Base-by-base conservation (phyloP, 2,797 vertebrate genomes). In the Percopsis omiscomaycus region DNA sequence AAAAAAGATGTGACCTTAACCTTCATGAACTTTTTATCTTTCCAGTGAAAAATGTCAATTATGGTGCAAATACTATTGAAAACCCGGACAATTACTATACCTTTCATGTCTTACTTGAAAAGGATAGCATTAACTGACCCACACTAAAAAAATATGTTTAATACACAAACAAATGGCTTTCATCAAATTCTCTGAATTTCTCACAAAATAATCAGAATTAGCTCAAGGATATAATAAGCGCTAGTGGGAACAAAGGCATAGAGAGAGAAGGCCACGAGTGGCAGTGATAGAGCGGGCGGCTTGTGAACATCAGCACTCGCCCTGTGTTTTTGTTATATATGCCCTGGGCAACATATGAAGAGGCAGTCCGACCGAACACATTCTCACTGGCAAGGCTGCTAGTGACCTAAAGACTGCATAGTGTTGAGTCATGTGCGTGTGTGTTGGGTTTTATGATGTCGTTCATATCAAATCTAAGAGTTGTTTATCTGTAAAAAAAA, bases 401-500 rank as follows among this genome's bases (percentile, higher is more conserved):
- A 47, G 45, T 61, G 44, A 65, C 45, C 51, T 32, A 46, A 75
- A 68, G 11, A 62, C 49, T n/a, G 73, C 9, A 53, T 32, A 54
- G 2, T 16, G 12, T 42, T 42, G 37, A 37, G 37, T 42, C 37
- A 42, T 42, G 37, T 37, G 49, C 64, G 61, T 47, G 10, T 1
- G 3, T 58, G 37, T 49, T 44, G 29, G 69, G 52, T 59, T 59
- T 62, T 54, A 62, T 15, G 52, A 12, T 15, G 30, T 15, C 13
- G 67, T 68, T 44, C 60, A 73, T 59, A 32, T 58, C 76, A 67
- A 66, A 44, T 58, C 22, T 16, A 11, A 48, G 10, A 32, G 15
- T 10, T 56, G 59, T 57, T 0, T 52, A 22, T 56, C 6, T 1
- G n/a, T n/a, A n/a, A n/a, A n/a, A n/a, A n/a, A n/a, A n/a, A n/a